These are phyloP conservation scores for Octodonta nipae DNA, from an alignment of 2,888 invertebrate species.

Conservation along the genomic window DNA sequence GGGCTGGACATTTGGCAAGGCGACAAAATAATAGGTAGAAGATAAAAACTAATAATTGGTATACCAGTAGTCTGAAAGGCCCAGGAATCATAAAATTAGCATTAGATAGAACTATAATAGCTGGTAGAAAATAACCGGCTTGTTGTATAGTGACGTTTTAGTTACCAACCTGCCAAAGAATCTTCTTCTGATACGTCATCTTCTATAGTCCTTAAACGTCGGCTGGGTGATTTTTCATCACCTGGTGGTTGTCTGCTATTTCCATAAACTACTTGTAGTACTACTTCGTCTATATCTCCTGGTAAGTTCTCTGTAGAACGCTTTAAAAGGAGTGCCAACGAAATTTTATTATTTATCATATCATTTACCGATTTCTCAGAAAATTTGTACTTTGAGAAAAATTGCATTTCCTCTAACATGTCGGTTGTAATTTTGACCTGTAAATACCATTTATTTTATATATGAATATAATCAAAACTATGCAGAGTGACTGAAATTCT, in stretches of 20 bases:
- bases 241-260: conserved; percentile 25
- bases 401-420: conserved; percentile 28
- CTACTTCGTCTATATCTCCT: conserved; percentile 25
- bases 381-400: conserved; percentile 21
- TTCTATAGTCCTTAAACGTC: conserved; percentile 9
- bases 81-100: too few species aligned
- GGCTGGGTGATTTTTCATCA: conserved; percentile 23
- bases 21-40: too few species aligned
- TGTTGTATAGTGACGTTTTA: too few species aligned
- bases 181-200: conserved; percentile 6
- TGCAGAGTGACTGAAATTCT: too few species aligned
- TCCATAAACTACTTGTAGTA: conserved; percentile 30
- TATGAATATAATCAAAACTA: too few species aligned
- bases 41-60: too few species aligned
- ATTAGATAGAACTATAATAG: too few species aligned
- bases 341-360: conserved; percentile 16
- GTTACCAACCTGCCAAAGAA: conserved; percentile 5
- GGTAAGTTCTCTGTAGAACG: conserved; percentile 21
- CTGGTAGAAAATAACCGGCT: too few species aligned
- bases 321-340: conserved; percentile 20
- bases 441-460: too few species aligned
- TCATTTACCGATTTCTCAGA: conserved; percentile 18
- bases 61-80: too few species aligned
- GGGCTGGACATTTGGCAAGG: too few species aligned
- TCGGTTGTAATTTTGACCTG: conserved; percentile 22